Evolutionary conservation across 2,113 vertebrate genomes (phyloP).

Genomic region (Balaeniceps rex): DNA sequence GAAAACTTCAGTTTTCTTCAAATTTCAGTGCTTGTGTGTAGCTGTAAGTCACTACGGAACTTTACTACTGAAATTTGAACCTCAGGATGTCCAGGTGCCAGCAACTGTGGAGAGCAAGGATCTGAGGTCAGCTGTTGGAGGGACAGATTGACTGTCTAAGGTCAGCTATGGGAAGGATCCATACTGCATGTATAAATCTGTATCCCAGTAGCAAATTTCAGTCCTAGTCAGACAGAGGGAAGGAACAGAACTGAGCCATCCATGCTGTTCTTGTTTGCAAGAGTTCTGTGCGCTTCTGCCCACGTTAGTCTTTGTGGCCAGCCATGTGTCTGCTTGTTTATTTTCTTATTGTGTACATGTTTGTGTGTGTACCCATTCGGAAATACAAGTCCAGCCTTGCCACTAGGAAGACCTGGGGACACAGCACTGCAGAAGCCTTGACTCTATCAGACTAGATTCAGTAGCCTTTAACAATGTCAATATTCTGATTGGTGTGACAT

Average conservation of each 20-base stretch:
- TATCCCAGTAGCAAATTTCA: neutral
- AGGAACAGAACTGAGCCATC: neutral
- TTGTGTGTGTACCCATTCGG: neutral
- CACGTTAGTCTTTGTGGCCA: neutral
- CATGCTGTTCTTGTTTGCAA: neutral
- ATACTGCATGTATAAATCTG: neutral
- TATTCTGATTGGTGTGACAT: neutral
- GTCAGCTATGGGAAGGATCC: neutral
- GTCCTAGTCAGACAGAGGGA: neutral
- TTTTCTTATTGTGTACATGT: neutral
- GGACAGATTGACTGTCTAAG: neutral
- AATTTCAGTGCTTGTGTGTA: neutral
- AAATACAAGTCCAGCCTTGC: neutral
- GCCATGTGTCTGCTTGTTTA: neutral
- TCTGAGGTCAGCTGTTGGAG: neutral
- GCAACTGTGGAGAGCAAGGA: neutral
- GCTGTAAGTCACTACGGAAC: neutral
- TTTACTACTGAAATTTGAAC: neutral
- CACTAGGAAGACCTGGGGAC: neutral
- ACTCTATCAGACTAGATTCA: neutral
- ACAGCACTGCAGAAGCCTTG: neutral
- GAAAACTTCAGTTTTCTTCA: neutral
- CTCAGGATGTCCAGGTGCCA: neutral
- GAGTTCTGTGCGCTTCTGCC: neutral
- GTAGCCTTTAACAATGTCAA: neutral